A percentile compares a stretch with the other conserved stretches of the same genome.
These are phyloP conservation scores for Sarcophaga peregrina DNA, from an alignment of 1,140 invertebrate species.

Conservation along the genomic window DNA sequence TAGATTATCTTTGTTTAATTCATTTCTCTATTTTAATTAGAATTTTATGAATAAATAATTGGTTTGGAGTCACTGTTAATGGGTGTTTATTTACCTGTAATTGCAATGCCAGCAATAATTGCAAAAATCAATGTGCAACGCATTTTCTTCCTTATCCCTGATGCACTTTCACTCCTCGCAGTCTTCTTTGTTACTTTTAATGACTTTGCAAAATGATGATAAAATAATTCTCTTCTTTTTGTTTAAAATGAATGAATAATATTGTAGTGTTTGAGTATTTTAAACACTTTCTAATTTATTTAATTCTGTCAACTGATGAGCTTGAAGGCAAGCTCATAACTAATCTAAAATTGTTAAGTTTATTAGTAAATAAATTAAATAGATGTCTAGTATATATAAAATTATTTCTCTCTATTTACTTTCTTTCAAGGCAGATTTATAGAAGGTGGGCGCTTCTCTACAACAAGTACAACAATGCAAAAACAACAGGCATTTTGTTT, in stretches of 20 bases:
- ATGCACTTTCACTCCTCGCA: not conserved
- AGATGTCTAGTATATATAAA: no score
- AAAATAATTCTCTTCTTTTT: not conserved
- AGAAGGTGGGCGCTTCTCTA: no score
- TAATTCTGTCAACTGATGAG: not conserved
- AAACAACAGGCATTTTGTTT: no score
- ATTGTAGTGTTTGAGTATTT: not conserved
- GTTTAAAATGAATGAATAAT: not conserved
- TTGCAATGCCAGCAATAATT: constrained; percentile 10
- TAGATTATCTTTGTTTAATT: no score
- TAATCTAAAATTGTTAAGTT: constrained; percentile 26
- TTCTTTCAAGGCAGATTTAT: no score
- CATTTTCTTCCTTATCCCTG: not conserved
- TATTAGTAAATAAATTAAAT: constrained; percentile 26
- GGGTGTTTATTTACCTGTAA: not conserved
- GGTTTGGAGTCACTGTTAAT: no score
- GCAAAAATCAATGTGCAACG: constrained; percentile 30
- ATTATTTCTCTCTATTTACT: no score
- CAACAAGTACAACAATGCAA: no score
- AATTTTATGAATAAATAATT: no score
- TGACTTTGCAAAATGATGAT: no score
- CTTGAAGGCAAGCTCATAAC: constrained; percentile 19
- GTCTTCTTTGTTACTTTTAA: not conserved
- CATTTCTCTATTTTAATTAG: no score
- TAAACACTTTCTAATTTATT: not conserved